Conservation (phyloP, 1,140 invertebrate genomes). For the Drosophila eugracilis region DNA sequence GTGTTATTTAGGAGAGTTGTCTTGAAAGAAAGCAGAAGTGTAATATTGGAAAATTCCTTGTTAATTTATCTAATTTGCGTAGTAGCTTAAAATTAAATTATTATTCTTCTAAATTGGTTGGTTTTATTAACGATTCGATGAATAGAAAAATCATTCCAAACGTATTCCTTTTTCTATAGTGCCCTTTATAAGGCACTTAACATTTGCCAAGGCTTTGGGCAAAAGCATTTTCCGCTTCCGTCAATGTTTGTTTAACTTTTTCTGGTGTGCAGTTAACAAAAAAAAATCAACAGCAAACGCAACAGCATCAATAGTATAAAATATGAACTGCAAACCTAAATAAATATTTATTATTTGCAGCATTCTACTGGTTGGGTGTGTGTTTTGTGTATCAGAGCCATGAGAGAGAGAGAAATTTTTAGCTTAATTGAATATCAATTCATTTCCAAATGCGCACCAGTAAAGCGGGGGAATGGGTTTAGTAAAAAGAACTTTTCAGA, state of each 20-base stretch:
- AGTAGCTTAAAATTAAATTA: too few relatives aligned
- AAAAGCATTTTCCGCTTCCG: constrained; percentile 8
- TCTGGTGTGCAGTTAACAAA: constrained; percentile 26
- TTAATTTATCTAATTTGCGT: background rate
- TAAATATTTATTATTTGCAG: constrained; percentile 79
- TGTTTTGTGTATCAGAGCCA: constrained; percentile 1
- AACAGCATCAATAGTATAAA: constrained; percentile 70
- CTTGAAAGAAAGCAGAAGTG: background rate
- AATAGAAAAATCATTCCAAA: too few relatives aligned
- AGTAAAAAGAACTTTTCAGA: constrained; percentile 2
- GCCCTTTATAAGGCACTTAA: constrained; percentile 5
- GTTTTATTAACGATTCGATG: too few relatives aligned
- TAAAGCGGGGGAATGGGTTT: background rate
- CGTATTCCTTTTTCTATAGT: background rate
- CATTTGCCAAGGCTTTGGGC: constrained; percentile 6
- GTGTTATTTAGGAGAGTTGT: background rate
- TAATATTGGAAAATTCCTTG: background rate
- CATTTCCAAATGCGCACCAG: constrained; percentile 57
- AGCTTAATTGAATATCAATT: constrained; percentile 83
- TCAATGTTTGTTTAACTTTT: constrained; percentile 49
- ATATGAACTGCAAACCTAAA: constrained; percentile 82
- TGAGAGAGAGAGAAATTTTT: constrained; percentile 28
- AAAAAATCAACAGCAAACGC: constrained; percentile 45
- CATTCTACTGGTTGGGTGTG: constrained; percentile 22
- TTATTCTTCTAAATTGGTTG: too few relatives aligned